A percentile compares a stretch with the other conserved stretches of the same genome.
These are phyloP conservation scores for Cyprinella venusta DNA, from an alignment of 2,797 vertebrate genomes.

Conservation along the genomic window DNA sequence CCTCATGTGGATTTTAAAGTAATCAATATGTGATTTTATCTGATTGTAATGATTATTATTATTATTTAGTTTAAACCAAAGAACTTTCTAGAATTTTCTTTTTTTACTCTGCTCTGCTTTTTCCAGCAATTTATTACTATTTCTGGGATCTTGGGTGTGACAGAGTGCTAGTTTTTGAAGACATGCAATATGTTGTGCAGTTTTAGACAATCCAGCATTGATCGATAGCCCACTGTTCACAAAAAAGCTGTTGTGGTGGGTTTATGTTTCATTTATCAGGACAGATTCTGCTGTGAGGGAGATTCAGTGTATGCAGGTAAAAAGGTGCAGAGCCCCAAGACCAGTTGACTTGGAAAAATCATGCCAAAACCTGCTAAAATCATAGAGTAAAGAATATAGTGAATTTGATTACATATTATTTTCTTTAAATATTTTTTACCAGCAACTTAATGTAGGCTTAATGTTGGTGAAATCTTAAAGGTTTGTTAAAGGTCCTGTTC, in stretches of 20 bases:
- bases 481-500: neutral
- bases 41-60: neutral
- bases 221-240: neutral
- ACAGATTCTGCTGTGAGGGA: neutral
- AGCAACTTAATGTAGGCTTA: neutral
- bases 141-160: neutral
- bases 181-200: neutral
- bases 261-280: neutral
- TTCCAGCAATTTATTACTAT: too few species aligned
- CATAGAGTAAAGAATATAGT: neutral
- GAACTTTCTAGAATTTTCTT: too few species aligned
- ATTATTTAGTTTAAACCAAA: too few species aligned
- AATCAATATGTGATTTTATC: neutral
- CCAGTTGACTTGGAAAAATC: neutral
- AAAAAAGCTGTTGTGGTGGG: neutral
- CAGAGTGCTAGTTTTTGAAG: neutral
- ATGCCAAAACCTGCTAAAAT: neutral
- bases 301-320: neutral
- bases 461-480: neutral
- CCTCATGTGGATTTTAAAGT: neutral
- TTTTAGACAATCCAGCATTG: neutral
- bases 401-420: neutral
- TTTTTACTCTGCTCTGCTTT: too few species aligned
- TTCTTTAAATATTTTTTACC: neutral
- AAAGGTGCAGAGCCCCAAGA: neutral